Conservation (phyloP, 2,888 invertebrate species). For the Conchocele bisecta region DNA sequence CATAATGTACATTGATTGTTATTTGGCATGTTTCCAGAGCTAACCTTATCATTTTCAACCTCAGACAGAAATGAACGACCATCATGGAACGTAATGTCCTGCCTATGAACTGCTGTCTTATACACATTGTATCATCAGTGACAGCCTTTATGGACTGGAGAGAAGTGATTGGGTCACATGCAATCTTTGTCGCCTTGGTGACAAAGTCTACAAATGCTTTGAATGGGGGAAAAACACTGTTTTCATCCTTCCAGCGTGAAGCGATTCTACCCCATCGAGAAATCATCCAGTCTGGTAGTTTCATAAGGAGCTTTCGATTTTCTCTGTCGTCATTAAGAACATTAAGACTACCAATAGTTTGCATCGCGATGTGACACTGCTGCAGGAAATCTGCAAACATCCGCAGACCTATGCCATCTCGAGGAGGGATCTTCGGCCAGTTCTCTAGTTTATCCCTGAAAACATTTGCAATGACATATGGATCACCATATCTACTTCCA, state of each 20-base stretch:
- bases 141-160: constrained; percentile 19
- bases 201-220: constrained; percentile 31
- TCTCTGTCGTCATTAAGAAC: constrained; percentile 40
- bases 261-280: constrained; percentile 27
- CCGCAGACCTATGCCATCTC: constrained; percentile 16
- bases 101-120: no score
- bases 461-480: constrained; percentile 33
- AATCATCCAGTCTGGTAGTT: constrained; percentile 41
- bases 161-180: constrained; percentile 46
- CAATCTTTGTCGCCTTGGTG: constrained; percentile 38
- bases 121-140: no score
- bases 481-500: constrained; percentile 44
- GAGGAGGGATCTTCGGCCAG: constrained; percentile 36
- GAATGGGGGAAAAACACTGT: constrained; percentile 24
- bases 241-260: constrained; percentile 5
- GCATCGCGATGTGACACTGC: constrained; percentile 29
- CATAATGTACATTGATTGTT: no score
- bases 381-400: constrained; percentile 35
- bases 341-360: constrained; percentile 6
- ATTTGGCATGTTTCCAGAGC: no score
- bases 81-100: no score
- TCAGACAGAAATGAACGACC: no score
- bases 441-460: constrained; percentile 46
- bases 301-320: constrained; percentile 38
- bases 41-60: no score